Evolutionary conservation across 1,140 invertebrate genomes (phyloP).

Genomic region (Reticulitermes speratus): DNA sequence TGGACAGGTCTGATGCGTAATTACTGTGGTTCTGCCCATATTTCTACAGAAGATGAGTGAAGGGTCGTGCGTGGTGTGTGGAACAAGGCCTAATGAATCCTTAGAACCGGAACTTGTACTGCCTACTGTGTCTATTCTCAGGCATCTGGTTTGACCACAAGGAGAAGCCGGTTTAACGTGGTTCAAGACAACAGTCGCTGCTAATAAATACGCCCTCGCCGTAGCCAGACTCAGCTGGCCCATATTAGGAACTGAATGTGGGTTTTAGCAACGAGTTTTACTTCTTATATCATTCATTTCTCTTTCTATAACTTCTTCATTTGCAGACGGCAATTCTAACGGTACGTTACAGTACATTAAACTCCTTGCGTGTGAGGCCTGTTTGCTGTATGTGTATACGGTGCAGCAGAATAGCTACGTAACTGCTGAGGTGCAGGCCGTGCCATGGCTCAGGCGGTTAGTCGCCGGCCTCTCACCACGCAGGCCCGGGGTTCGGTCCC

Average conservation of each 20-base stretch:
- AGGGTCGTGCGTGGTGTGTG: neutral
- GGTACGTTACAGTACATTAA: neutral
- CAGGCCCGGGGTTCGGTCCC: too few species aligned
- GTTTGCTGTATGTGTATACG: neutral
- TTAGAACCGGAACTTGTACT: neutral
- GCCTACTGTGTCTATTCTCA: neutral
- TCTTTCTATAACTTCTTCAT: neutral
- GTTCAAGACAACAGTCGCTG: neutral
- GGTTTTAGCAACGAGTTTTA: neutral
- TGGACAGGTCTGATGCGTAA: too few species aligned
- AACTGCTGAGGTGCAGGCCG: neutral
- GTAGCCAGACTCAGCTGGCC: neutral
- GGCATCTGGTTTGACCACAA: neutral
- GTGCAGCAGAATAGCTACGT: neutral
- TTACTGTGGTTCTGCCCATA: too few species aligned
- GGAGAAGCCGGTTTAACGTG: neutral
- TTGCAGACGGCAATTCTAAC: neutral
- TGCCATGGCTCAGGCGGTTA: too few species aligned
- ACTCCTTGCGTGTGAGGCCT: neutral
- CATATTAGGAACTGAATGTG: neutral
- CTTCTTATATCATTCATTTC: neutral
- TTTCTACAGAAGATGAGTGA: neutral
- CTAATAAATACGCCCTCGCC: neutral
- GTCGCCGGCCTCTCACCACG: too few species aligned
- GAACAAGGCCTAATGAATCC: neutral